Base-by-base conservation (phyloP, 2,113 vertebrate genomes). In the Poeciliopsis retropinna region DNA sequence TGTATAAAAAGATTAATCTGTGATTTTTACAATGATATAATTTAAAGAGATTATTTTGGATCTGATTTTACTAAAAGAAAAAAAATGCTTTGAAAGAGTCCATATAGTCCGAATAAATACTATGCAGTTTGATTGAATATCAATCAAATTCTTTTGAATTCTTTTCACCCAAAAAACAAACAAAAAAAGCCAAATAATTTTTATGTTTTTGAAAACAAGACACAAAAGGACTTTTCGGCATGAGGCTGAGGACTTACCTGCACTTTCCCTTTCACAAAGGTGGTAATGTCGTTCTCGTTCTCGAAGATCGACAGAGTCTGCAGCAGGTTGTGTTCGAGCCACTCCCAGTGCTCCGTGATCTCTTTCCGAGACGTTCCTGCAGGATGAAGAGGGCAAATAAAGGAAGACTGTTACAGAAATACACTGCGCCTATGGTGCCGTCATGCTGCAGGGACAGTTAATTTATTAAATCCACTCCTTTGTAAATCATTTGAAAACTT, bases 341-440 rank as follows among this genome's bases (percentile, higher is more conserved):
- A 99, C 90, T 99, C 97, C 98, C 98, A 99, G 86, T 99, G 97
- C 84, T 99, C 97, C 0, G 98, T 99, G 90, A 99, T 96, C 89
- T 99, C 98, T 85, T 97, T 98, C 64, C 97, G 96, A 2, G 97
- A 98, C 29, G 96, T 96, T 87, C 97, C 98, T 99, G 91, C 2
- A 51, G 37, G 19, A 10, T 5, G 27, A 11, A n/a, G 12, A 27
- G 19, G 25, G 25, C 30, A 29, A 27, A 66, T 17, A 47, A 51
- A 15, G 27, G 74, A 8, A 3, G 71, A 22, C 66, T 64, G 64
- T 82, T 75, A 69, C 29, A 78, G 22, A 65, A 57, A 41, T 15
- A 47, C 67, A 47, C 1, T 64, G 67, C 1, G 19, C 17, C 44
- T 1, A 5, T 19, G 17, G 51, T 1, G 17, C 2, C 5, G 30